Base-by-base conservation (phyloP, 37 sponge, comb jelly and placozoan genomes). In the Hexactinellida sp. region DNA sequence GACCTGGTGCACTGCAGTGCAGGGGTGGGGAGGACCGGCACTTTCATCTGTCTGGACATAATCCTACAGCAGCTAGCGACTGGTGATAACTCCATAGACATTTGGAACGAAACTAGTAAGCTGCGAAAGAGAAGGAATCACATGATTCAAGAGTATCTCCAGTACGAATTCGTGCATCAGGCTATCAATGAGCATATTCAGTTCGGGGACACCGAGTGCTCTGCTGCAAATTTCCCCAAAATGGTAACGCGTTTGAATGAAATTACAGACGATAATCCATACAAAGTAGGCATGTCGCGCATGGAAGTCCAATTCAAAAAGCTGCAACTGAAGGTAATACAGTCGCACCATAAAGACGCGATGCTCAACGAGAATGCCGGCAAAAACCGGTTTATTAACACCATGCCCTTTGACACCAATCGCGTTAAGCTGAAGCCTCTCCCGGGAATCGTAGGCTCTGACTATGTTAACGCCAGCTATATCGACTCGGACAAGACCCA, bases 121-220 rank as follows among this genome's bases (percentile, higher is more conserved):
- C 30, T 63, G 13, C 76, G 76, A 7, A 10, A 32, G 3, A 63
- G 13, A 1, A 63, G 76, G 34, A 63, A 63, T 23, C 34, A 63
- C 76, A 63, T 63, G 76, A 63, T 63, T 32, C 76, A 63, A 28
- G 76, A 63, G 30, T 63, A 63, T n/a, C 34, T 63, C 3, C 76
- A 63, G 30, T 63, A 63, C 34, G 76, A 63, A 28, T 63, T 63
- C 13, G 76, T 63, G 21, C 76, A 63, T 63, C 76, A 63, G 30
- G 76, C 76, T 7, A 63, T 63, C 21, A 63, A 63, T 63, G 76
- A 63, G 76, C 76, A 63, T n/a, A 63, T 63, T 7, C 76, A 63
- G 5, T 63, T 63, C 76, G 76, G 76, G 13, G 76, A 63, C 30
- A 63, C 76, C 3, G 76, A 63, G 13, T 63, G 76, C 13, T 63